phyloP scores from a whole-genome alignment of 30 jellyfish, hydroid and myxozoan species.

The Clytia hemisphaerica region DNA sequence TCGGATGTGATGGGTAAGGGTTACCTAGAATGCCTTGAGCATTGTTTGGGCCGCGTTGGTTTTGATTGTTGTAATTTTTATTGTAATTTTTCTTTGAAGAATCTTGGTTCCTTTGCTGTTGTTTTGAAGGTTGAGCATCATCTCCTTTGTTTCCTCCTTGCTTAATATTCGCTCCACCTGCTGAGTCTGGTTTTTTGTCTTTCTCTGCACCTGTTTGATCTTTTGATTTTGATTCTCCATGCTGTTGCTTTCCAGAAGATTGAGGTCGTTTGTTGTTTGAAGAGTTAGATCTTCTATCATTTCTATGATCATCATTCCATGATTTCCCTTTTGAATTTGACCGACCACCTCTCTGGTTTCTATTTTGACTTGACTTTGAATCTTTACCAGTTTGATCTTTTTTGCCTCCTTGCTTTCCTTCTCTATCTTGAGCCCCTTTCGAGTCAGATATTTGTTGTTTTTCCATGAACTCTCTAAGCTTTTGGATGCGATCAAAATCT shows the following conservation, averaged over 20 bases:
- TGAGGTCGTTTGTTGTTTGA: neutral
- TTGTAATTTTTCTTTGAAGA: too few relatives aligned
- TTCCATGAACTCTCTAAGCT: constrained; percentile 23
- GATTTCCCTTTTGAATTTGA: neutral
- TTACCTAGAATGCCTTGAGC: constrained; percentile 28
- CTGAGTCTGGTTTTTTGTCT: neutral
- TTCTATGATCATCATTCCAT: neutral
- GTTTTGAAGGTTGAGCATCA: neutral
- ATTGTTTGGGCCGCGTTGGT: too few relatives aligned
- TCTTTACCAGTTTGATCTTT: neutral
- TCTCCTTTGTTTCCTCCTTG: neutral
- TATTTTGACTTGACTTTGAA: neutral
- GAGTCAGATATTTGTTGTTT: too few relatives aligned
- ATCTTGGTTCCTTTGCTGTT: too few relatives aligned
- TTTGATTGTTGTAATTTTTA: too few relatives aligned
- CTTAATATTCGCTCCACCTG: neutral
- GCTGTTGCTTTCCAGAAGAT: neutral
- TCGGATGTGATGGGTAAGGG: constrained; percentile 2
- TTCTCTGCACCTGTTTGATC: neutral
- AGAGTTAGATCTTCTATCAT: neutral
- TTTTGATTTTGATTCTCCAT: constrained; percentile 13
- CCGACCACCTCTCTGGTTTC: neutral
- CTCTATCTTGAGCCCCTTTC: constrained; percentile 1
- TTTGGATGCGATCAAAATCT: constrained; percentile 19
- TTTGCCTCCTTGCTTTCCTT: neutral